Evolutionary conservation across 35 echinoderm and acorn worm species (phyloP), one percentile per base, ranked within the genome.

Genomic region (Eucidaris tribuloides): DNA sequence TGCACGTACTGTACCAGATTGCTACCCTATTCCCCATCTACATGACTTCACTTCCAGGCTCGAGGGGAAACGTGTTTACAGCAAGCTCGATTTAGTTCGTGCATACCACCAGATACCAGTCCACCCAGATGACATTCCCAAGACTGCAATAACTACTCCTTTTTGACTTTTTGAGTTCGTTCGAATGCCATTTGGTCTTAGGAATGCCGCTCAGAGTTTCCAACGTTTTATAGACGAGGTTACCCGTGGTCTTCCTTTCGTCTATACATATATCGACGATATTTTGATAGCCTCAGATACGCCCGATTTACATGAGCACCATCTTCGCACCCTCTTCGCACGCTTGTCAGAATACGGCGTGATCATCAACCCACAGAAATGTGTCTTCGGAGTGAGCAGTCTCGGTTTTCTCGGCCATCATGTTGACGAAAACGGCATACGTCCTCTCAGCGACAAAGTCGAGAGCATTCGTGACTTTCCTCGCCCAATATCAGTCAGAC

Each of bases 351-450:
- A 13, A 1, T 79, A 79, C 36, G 71, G 84, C 11, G 20, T 87
- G 17, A 55, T 87, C 19, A 79, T 79, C 25, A 87, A 87, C 52
- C 46, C 76, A 59, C 40, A 34, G 2, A 82, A 88, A 70, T 81
- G 77, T 25, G 23, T 62, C 15, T 81, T 45, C 35, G 85, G 85
- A 2, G 77, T 36, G 18, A 5, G 18, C 5, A 43, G 58, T 22
- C 18, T 82, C 23, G 38, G 68, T 7, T 88, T 81, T 46, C 42
- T 88, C n/a, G 85, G 85, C 59, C 77, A 81, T 50, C 58, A 82
- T 27, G 38, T 88, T 7, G 48, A 29, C 39, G 4, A 30, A 14
- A 13, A 19, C 2, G 85, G 77, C 2, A 64, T 88, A 18, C n/a
- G 55, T 31, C 76, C 85, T 25, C 54, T 88, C 31, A 3, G 31